Conservation (phyloP, 37 sponge, comb jelly and placozoan genomes). For the Eunapius fragilis region DNA sequence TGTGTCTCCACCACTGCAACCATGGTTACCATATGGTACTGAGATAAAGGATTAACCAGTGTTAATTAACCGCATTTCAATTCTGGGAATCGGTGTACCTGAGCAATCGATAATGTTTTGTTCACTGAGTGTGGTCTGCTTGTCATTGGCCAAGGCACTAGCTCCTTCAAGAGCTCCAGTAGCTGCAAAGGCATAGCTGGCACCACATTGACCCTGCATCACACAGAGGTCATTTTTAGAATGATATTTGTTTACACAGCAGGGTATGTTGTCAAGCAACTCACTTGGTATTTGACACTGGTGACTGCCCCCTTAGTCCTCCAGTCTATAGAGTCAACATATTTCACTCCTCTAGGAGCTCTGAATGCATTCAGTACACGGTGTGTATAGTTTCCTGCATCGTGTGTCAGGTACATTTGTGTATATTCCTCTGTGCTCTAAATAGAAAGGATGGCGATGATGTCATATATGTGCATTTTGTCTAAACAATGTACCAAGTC, state of each 20-base stretch:
- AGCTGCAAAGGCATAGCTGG: conserved; percentile 89
- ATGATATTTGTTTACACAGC: too few species aligned
- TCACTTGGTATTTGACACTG: conserved; percentile 72
- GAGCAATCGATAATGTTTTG: conserved; percentile 94
- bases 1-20: conserved; percentile 78
- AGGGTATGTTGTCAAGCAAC: neutral
- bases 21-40: conserved; percentile 80
- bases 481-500: conserved; percentile 54
- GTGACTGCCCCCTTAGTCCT: conserved; percentile 79
- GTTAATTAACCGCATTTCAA: too few species aligned
- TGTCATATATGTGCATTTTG: too few species aligned
- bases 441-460: neutral
- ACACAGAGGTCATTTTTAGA: neutral
- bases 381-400: neutral
- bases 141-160: conserved; percentile 55
- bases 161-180: conserved; percentile 86
- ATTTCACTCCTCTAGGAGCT: neutral
- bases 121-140: conserved; percentile 73
- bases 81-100: neutral
- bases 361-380: neutral
- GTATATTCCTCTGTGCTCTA: neutral
- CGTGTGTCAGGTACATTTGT: neutral
- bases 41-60: neutral
- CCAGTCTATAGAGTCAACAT: conserved; percentile 80
- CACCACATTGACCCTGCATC: conserved; percentile 77